These are phyloP conservation scores for Mechanitis messenoides DNA, from an alignment of 2,888 invertebrate genomes.

Conservation along the genomic window DNA sequence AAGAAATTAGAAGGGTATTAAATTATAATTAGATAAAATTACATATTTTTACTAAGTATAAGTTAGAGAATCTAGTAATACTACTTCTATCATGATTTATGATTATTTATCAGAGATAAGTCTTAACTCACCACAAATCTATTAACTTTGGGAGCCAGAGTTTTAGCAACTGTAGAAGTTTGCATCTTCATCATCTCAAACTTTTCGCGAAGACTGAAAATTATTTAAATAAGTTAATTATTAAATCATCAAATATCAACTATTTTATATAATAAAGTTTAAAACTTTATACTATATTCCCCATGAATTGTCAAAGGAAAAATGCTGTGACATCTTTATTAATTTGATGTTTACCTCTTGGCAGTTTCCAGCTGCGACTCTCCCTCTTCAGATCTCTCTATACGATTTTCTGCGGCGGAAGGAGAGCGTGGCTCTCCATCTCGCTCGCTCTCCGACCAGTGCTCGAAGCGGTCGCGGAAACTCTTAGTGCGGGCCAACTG, in stretches of 20 bases:
- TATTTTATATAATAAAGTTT: no score
- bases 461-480: slow-evolving; percentile 90
- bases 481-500: slow-evolving; percentile 88
- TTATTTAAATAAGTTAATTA: no score
- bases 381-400: slow-evolving; percentile 71
- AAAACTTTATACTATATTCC: not conserved
- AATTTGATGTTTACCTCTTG: slow-evolving; percentile 75
- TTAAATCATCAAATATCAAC: no score
- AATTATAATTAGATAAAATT: no score
- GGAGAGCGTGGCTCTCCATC: slow-evolving; percentile 66
- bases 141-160: slow-evolving; percentile 82
- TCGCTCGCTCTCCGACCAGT: slow-evolving; percentile 84
- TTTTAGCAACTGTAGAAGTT: slow-evolving; percentile 60
- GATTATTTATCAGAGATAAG: not conserved
- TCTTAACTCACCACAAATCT: slow-evolving; percentile 90
- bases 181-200: slow-evolving; percentile 89
- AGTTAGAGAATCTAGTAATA: no score
- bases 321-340: not conserved
- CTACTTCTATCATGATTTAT: no score
- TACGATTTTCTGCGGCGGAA: slow-evolving; percentile 49
- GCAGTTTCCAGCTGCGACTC: slow-evolving; percentile 91
- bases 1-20: slow-evolving; percentile 24
- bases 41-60: no score
- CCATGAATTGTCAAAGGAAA: not conserved
- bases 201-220: slow-evolving; percentile 84